Base-by-base conservation (phyloP, 1,140 invertebrate species). In the Lordiphosa clarofinis region DNA sequence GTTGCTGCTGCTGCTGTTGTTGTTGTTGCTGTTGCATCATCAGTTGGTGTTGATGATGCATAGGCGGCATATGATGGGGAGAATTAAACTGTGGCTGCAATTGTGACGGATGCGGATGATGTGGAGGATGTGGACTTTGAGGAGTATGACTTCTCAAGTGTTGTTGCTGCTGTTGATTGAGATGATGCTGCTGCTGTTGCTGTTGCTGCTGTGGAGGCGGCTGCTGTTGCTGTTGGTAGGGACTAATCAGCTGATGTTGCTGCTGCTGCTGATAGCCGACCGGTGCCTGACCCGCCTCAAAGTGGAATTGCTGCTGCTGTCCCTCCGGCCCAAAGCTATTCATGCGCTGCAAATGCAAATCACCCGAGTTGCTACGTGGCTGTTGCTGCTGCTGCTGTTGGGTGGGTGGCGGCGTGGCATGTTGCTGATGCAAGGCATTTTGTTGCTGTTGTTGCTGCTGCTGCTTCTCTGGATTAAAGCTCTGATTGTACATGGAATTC, bases 401-500 rank as follows among this genome's bases (percentile, higher is more conserved):
- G 21, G 69, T 46, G 24, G 73, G 79, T 42, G 73, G 86, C 15
- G 78, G 84, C 44, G 78, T 84, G 11, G 81, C 62, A 38, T 72
- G 86, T 43, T 86, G 86, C 42, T 84, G 76, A 39, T 82, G 76
- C 42, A 82, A 44, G n/a, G 79, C 54, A 60, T 55, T 75, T 24
- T 81, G 74, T 6, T 72, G 72, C 11, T 59, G 61, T 7, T 40
- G 46, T 4, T 24, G 47, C 6, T 54, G 72, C 10, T 44, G 58
- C 36, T 58, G 76, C 13, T 86, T 88, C 36, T 88, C 87, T 33
- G 79, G 74, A 63, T 54, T 88, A 74, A 88, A 88, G 66, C 67
- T 88, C 62, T 87, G 87, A 78, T 73, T 88, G 61, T 88, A 88
- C 48, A 88, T 86, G 78, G 87, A 88, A 86, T 86, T 86, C 56